phyloP scores from a whole-genome alignment of 35 echinoderm and acorn worm species.

The Apostichopus parvimensis region DNA sequence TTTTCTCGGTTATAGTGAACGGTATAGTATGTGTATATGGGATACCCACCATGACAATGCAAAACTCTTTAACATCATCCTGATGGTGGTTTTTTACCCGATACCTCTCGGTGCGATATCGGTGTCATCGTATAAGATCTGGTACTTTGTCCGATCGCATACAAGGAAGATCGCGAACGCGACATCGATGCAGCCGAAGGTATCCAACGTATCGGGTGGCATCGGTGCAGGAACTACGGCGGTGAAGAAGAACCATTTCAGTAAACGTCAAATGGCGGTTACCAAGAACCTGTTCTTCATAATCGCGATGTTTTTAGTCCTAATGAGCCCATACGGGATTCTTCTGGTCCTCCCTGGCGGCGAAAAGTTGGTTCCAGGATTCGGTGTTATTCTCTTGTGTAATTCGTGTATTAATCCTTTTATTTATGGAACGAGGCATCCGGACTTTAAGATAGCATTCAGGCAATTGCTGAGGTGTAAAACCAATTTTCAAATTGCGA shows the following conservation, averaged over 20 bases:
- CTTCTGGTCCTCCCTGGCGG: conserved; percentile 58
- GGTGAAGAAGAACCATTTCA: conserved; percentile 48
- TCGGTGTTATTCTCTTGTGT: conserved; percentile 65
- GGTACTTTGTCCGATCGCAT: conserved; percentile 62
- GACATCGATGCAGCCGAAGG: conserved; percentile 33
- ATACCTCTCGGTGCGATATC: conserved; percentile 69
- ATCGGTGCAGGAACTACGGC: conserved; percentile 20
- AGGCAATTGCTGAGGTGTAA: conserved; percentile 45
- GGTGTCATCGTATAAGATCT: conserved; percentile 61
- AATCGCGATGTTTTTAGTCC: conserved; percentile 67
- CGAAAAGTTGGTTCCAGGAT: conserved; percentile 54
- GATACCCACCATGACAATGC: conserved; percentile 59
- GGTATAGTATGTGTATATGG: conserved; percentile 86
- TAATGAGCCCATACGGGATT: conserved; percentile 67
- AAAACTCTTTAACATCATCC: conserved; percentile 61
- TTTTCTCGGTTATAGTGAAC: conserved; percentile 71
- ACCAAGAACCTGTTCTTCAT: conserved; percentile 83
- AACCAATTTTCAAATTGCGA: conserved; percentile 31
- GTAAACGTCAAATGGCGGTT: conserved; percentile 74
- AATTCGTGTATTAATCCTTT: conserved; percentile 80
- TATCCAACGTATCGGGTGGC: conserved; percentile 13
- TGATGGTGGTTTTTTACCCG: conserved; percentile 66
- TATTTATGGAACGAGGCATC: conserved; percentile 78
- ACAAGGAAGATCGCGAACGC: conserved; percentile 60
- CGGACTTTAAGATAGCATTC: conserved; percentile 80